Percentiles rank a stretch among this genome's conserved stretches.
Evolutionary conservation across 2,113 vertebrate genomes (phyloP).

Genomic region (Pelvicachromis taeniatus): DNA sequence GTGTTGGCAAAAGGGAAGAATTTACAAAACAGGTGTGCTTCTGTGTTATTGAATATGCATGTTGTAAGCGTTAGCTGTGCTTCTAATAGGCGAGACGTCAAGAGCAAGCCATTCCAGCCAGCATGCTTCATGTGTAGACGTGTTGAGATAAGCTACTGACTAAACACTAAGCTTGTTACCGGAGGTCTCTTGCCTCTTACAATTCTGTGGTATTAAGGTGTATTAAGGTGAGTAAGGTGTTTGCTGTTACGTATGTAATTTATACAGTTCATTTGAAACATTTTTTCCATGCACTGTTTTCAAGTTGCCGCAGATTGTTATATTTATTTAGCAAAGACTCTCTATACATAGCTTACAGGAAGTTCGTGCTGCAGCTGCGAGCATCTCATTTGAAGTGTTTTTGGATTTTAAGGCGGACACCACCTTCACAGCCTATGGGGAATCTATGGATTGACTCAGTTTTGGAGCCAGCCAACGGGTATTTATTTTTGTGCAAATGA

Average conservation of each 20-base stretch:
- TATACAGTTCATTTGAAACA: too few relatives aligned
- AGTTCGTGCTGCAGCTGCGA: neutral
- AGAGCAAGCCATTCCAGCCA: neutral
- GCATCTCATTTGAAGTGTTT: neutral
- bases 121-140: neutral
- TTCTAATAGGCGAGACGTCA: neutral
- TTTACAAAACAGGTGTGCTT: neutral
- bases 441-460: neutral
- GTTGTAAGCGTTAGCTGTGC: neutral
- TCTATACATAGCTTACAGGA: neutral
- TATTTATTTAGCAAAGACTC: neutral
- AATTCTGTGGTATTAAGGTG: neutral
- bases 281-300: neutral
- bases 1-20: neutral
- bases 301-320: neutral
- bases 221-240: too few relatives aligned
- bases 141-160: neutral
- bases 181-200: neutral
- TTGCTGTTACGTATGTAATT: neutral
- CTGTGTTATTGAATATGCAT: neutral
- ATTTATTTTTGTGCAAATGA: neutral
- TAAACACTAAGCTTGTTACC: neutral
- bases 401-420: neutral
- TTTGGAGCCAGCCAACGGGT: neutral
- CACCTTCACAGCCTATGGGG: neutral